phyloP scores from a whole-genome alignment of 2,797 vertebrate species.

The Neostethus bicornis region DNA sequence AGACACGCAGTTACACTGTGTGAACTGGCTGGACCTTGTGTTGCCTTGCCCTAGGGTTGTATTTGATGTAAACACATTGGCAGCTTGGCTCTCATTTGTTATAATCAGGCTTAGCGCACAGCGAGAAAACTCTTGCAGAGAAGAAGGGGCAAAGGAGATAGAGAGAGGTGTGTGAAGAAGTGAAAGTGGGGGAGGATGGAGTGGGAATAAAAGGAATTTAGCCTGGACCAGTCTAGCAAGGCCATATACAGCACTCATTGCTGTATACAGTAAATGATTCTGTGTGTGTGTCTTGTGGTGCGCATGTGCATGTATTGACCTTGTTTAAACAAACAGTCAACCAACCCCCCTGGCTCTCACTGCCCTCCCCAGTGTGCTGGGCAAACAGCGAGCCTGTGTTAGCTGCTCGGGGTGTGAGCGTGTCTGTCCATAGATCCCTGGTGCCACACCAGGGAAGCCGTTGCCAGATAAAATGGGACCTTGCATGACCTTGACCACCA shows the following conservation, averaged over 20 bases:
- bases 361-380: conserved; percentile 74
- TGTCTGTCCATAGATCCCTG: conserved; percentile 47
- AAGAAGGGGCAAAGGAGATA: conserved; percentile 18
- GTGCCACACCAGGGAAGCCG: conserved; percentile 60
- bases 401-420: conserved; percentile 31
- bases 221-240: conserved; percentile 57
- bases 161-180: conserved; percentile 18
- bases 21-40: conserved; percentile 51
- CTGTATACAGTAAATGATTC: conserved; percentile 66
- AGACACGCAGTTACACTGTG: conserved; percentile 37
- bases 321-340: conserved; percentile 83
- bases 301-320: conserved; percentile 69
- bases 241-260: conserved; percentile 77
- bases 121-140: conserved; percentile 44
- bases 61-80: conserved; percentile 75
- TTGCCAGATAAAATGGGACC: conserved; percentile 59
- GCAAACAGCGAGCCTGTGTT: conserved; percentile 74
- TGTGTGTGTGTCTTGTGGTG: conserved; percentile 32
- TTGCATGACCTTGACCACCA: conserved; percentile 77
- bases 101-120: conserved; percentile 64
- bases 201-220: conserved; percentile 50
- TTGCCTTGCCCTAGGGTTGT: conserved; percentile 62
- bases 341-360: conserved; percentile 74
- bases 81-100: conserved; percentile 62
- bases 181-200: conserved; percentile 44